A percentile compares a stretch with the other conserved stretches of the same genome.
phyloP scores from a whole-genome alignment of 35 echinoderm and acorn worm species.

The Antedon bifida region DNA sequence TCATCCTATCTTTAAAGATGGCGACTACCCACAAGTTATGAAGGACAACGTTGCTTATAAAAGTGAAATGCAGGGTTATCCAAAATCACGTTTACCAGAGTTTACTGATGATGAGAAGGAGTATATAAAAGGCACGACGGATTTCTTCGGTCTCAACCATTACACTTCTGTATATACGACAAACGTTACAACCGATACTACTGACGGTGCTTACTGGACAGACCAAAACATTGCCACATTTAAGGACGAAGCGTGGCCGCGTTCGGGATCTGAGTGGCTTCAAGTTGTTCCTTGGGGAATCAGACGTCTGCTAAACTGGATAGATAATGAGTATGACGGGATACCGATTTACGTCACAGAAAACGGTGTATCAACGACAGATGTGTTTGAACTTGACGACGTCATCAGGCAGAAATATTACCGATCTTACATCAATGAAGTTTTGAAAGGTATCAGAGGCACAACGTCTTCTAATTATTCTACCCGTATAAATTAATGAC shows the following conservation, averaged over 20 bases:
- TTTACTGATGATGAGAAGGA: constrained; percentile 71
- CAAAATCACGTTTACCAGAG: constrained; percentile 37
- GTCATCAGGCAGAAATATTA: constrained; percentile 40
- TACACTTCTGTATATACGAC: constrained; percentile 55
- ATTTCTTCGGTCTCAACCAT: constrained; percentile 82
- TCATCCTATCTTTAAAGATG: constrained; percentile 65
- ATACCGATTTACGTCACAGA: constrained; percentile 75
- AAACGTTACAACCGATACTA: background rate
- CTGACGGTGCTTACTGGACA: constrained; percentile 29
- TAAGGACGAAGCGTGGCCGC: constrained; percentile 38
- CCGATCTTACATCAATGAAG: constrained; percentile 73
- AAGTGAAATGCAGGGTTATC: constrained; percentile 51
- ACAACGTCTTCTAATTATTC: background rate
- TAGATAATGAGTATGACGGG: constrained; percentile 36
- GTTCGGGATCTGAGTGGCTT: constrained; percentile 59
- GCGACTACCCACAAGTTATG: constrained; percentile 86
- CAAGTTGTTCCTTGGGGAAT: constrained; percentile 70
- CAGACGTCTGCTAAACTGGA: constrained; percentile 53
- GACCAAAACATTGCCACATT: constrained; percentile 34
- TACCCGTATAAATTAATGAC: background rate
- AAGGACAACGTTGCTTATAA: constrained; percentile 53
- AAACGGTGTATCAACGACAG: constrained; percentile 65
- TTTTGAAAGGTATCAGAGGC: constrained; percentile 48
- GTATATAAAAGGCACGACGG: constrained; percentile 43
- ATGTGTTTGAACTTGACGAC: constrained; percentile 54